Base-by-base conservation (phyloP, 2,113 vertebrate species). In the Chaenocephalus aceratus region DNA sequence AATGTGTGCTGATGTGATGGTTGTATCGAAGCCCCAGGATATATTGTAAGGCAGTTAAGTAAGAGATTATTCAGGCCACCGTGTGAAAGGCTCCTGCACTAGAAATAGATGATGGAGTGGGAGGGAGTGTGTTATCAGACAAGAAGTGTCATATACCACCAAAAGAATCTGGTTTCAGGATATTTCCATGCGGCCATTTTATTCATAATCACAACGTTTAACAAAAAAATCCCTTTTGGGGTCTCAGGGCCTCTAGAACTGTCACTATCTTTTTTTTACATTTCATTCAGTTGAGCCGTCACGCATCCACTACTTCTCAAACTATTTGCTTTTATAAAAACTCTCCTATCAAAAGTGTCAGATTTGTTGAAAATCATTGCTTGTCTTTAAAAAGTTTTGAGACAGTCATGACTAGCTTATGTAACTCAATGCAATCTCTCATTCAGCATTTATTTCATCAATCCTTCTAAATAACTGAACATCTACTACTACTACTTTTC, bases 21-120 rank as follows among this genome's bases (percentile, higher is more conserved):
- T 54, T 65, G 75, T 74, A 80, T 80, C 58, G 49, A 84, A 88
- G 79, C 75, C 82, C 23, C 71, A 62, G 83, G 75, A 81, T 80
- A 75, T 79, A 79, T 60, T 72, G 41, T 62, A 36, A 52, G 48
- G 53, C 54, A 48, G 53, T 79, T 59, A 85, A 83, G 74, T 56
- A 67, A 64, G 77, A 86, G 79, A 86, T 82, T 86, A 84, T 79
- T 82, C 57, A 79, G 77, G 73, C 70, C 68, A 72, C 67, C 4
- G 11, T 78, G 46, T 88, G 75, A 85, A 80, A 80, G 12, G 66
- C 65, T 76, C 56, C 64, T 83, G 79, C 68, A 58, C 48, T 58
- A 79, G 46, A 83, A 83, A 85, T 63, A 85, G 66, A 83, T 62
- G 64, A 71, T 41, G 36, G 61, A 76, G 62, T 61, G 30, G 83